Conservation (phyloP, 2,113 vertebrate species). For the Tragulus kanchil region DNA sequence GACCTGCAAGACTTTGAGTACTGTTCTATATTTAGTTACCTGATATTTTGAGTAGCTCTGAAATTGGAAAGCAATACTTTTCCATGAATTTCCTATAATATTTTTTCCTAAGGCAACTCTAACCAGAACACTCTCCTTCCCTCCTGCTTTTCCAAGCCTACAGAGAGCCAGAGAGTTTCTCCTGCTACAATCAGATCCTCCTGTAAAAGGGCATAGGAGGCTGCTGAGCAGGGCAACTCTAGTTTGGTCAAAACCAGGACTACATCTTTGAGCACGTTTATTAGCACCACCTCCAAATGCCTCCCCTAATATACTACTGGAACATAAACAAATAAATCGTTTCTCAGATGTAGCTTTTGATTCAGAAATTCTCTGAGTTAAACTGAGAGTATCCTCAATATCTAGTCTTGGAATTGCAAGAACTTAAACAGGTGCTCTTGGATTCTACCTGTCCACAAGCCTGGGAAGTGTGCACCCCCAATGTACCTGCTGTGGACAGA, state of each 20-base stretch:
- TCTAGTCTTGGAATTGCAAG: not conserved
- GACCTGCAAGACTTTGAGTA: not conserved
- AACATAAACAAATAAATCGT: not conserved
- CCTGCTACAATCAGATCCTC: not conserved
- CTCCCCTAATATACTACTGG: not conserved
- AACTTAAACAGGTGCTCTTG: not conserved
- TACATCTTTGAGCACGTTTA: not conserved
- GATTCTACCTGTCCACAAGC: not conserved
- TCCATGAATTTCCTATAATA: slow-evolving; percentile 53
- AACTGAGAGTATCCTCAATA: not conserved
- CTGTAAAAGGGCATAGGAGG: not conserved
- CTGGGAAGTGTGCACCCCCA: not conserved
- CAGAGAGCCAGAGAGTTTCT: not conserved
- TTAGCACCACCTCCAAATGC: not conserved
- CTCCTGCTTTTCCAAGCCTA: slow-evolving; percentile 47
- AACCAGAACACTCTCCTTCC: slow-evolving; percentile 46
- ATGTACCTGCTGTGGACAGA: not conserved
- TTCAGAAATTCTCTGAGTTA: not conserved
- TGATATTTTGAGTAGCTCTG: slow-evolving; percentile 65
- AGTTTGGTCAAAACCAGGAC: not conserved
- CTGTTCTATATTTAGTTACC: slow-evolving; percentile 61
- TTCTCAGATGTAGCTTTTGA: not conserved
- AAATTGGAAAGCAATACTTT: slow-evolving; percentile 74
- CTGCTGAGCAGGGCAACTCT: not conserved
- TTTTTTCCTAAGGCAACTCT: slow-evolving; percentile 64